These are phyloP conservation scores for Oligia latruncula DNA, from an alignment of 2,888 invertebrate species.

Conservation along the genomic window DNA sequence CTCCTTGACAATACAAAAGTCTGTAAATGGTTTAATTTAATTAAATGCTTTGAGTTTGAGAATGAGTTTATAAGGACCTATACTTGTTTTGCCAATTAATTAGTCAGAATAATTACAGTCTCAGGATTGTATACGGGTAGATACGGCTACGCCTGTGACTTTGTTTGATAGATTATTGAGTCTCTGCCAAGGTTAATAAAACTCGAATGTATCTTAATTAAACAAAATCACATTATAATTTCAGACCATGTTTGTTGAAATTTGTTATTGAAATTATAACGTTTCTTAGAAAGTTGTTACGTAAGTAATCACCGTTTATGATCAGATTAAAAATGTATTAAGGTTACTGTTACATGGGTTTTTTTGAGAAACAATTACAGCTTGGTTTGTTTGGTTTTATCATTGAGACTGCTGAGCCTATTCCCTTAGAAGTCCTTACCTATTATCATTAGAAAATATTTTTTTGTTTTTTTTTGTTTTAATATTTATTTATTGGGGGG, in stretches of 20 bases:
- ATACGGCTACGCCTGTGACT: neutral
- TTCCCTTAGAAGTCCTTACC: neutral
- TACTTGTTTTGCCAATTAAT: neutral
- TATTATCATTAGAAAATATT: neutral
- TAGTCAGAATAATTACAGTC: neutral
- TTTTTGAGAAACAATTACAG: slow-evolving; percentile 27
- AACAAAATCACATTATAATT: slow-evolving; percentile 27
- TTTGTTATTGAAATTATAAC: slow-evolving; percentile 45
- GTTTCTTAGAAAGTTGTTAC: slow-evolving; percentile 17
- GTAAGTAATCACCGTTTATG: slow-evolving; percentile 35
- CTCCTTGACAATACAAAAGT: neutral
- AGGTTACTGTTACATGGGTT: slow-evolving; percentile 1
- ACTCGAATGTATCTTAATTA: slow-evolving; percentile 3
- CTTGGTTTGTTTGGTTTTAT: neutral
- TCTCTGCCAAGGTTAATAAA: neutral
- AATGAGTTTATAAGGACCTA: neutral
- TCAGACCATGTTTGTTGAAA: slow-evolving; percentile 6
- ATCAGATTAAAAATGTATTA: slow-evolving; percentile 54
- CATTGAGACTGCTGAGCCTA: neutral
- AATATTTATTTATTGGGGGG: neutral
- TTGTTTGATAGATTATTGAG: neutral
- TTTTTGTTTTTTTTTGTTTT: neutral
- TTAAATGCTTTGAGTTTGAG: neutral
- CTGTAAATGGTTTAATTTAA: neutral
- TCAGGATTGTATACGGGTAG: neutral